Conservation (phyloP, 2,113 vertebrate genomes). For the Oriolus oriolus region DNA sequence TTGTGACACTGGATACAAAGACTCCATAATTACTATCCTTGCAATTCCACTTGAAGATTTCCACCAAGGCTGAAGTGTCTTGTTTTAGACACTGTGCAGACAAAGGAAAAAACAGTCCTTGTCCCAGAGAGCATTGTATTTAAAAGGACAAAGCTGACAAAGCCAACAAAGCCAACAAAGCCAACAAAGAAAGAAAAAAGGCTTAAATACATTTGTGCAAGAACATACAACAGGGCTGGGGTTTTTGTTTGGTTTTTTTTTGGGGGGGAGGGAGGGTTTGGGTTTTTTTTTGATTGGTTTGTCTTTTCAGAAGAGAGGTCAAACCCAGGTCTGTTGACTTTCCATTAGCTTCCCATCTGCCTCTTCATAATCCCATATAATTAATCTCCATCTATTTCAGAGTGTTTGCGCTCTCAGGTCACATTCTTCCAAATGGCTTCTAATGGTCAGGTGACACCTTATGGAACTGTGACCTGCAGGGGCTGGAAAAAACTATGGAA, state of each 20-base stretch:
- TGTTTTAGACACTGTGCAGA: not conserved
- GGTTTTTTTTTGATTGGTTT: too few relatives aligned
- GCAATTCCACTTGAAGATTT: constrained; percentile 20
- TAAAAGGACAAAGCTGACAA: not conserved
- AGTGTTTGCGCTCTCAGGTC: not conserved
- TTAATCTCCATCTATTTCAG: not conserved
- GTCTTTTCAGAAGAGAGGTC: not conserved
- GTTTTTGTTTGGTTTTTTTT: not conserved
- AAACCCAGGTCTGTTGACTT: not conserved
- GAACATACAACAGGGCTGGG: not conserved
- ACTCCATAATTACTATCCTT: constrained; percentile 55
- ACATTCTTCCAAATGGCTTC: not conserved
- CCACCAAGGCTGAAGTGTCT: not conserved
- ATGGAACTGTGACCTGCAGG: not conserved
- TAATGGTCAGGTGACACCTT: not conserved
- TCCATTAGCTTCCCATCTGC: not conserved
- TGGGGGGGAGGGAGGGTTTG: too few relatives aligned
- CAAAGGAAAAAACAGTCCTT: not conserved
- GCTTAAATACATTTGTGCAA: not conserved
- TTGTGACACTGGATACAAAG: constrained; percentile 47
- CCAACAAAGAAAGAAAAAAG: not conserved
- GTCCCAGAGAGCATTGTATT: not conserved
- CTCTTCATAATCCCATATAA: not conserved
- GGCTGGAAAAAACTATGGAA: not conserved
- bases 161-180: not conserved